A percentile compares a stretch with the other conserved stretches of the same genome.
Evolutionary conservation across 2,113 vertebrate species (phyloP).

Genomic region (Muscicapa adusta): DNA sequence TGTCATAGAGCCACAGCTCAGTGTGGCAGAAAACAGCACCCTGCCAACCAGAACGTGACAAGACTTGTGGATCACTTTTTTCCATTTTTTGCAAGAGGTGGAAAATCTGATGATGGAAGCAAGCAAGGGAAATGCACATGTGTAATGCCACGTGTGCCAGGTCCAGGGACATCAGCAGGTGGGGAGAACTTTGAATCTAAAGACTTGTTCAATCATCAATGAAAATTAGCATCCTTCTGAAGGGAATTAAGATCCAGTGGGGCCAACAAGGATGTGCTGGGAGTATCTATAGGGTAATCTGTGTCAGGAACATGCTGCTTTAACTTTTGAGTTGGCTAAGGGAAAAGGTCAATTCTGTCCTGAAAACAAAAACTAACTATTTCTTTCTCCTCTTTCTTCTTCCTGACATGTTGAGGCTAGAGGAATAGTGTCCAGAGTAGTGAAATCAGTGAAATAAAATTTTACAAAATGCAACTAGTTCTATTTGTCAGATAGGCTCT

Average conservation of each 20-base stretch:
- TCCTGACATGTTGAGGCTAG: not conserved
- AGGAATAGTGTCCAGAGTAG: not conserved
- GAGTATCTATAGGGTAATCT: not conserved
- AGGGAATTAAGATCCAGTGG: not conserved
- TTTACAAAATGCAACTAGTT: not conserved
- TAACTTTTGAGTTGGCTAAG: not conserved
- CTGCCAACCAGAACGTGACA: accelerated
- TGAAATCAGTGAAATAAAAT: not conserved
- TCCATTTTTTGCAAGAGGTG: not conserved
- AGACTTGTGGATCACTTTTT: not conserved
- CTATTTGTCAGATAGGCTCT: not conserved
- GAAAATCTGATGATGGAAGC: not conserved
- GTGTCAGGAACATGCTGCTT: not conserved
- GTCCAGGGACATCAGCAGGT: not conserved
- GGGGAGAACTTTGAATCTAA: not conserved
- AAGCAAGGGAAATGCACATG: not conserved
- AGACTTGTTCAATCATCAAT: accelerated
- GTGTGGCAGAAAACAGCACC: not conserved
- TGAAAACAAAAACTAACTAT: not conserved
- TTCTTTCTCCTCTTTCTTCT: not conserved
- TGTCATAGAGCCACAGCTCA: not conserved
- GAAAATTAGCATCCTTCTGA: not conserved
- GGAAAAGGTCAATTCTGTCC: not conserved
- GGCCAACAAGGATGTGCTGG: not conserved
- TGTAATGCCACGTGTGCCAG: not conserved